These are phyloP conservation scores for Hipparchia semele DNA, from an alignment of 2,888 invertebrate genomes.

Conservation along the genomic window DNA sequence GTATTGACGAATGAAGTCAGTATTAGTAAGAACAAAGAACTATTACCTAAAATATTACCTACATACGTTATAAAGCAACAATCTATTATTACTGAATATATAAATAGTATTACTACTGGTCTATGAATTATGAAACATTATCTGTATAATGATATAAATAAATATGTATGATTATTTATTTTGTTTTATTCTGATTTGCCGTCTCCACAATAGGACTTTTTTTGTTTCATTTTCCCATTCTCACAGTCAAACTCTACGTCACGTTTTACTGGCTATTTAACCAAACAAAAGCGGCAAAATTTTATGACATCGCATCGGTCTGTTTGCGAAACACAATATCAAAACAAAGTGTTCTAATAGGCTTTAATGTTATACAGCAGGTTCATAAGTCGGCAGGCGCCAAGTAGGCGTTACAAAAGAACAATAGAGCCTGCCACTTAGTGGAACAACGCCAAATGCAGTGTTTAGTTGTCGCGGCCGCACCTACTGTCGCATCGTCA, in stretches of 20 bases:
- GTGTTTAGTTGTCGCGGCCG: neutral
- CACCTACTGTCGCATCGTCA: constrained; percentile 8
- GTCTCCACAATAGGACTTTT: no score
- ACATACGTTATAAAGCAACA: no score
- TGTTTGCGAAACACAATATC: constrained; percentile 18
- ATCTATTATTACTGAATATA: no score
- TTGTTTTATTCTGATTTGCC: no score
- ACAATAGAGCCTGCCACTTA: constrained; percentile 28
- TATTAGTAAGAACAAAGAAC: neutral
- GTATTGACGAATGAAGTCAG: constrained; percentile 4
- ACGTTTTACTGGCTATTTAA: no score
- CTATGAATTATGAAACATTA: no score
- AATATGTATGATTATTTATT: no score
- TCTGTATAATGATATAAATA: no score
- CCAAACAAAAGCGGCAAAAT: neutral
- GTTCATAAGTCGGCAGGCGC: constrained; percentile 21
- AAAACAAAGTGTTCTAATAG: constrained; percentile 19
- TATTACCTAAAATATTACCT: no score
- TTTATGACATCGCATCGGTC: neutral
- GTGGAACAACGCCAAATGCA: constrained; percentile 26
- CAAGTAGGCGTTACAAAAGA: constrained; percentile 27
- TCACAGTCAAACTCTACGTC: no score
- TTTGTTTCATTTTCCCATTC: no score
- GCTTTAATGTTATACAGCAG: constrained; percentile 24
- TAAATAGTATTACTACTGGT: no score